phyloP scores from a whole-genome alignment of 2,797 vertebrate species.

The Microchirus variegatus region DNA sequence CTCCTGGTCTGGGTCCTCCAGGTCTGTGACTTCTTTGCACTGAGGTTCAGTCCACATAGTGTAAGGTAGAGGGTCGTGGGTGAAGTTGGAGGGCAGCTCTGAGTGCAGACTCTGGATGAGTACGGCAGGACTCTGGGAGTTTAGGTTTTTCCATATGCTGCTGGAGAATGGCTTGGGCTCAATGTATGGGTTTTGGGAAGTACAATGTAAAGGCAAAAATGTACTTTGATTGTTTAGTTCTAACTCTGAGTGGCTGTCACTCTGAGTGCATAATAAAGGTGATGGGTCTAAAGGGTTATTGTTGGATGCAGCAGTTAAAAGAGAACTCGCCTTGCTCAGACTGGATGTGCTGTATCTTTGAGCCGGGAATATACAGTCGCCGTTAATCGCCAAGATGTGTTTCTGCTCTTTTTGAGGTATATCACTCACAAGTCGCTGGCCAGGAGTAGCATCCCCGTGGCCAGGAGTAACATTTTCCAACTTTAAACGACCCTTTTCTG shows the following conservation, averaged over 20 bases:
- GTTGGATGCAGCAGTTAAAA: slow-evolving; percentile 32
- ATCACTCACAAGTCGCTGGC: slow-evolving; percentile 32
- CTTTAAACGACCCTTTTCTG: slow-evolving; percentile 36
- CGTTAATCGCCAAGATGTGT: slow-evolving; percentile 27
- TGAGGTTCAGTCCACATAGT: slow-evolving; percentile 81
- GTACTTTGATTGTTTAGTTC: slow-evolving; percentile 44
- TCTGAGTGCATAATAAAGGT: slow-evolving; percentile 35
- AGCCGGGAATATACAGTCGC: slow-evolving; percentile 31
- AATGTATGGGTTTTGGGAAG: slow-evolving; percentile 45
- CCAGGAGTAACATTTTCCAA: slow-evolving; percentile 33
- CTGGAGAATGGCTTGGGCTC: slow-evolving; percentile 72
- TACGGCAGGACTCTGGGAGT: slow-evolving; percentile 76
- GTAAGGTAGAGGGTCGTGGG: slow-evolving; percentile 75
- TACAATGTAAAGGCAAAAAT: slow-evolving; percentile 46
- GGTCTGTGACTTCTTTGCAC: slow-evolving; percentile 78
- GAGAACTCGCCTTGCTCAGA: slow-evolving; percentile 24
- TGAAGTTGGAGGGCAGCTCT: slow-evolving; percentile 73
- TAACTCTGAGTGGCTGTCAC: slow-evolving; percentile 46
- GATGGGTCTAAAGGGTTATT: slow-evolving; percentile 19
- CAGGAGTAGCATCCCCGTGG: slow-evolving; percentile 7
- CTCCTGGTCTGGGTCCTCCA: slow-evolving; percentile 66
- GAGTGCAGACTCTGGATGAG: slow-evolving; percentile 79
- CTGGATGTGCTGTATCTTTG: slow-evolving; percentile 19
- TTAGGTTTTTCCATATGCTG: slow-evolving; percentile 81
- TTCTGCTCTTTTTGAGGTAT: slow-evolving; percentile 47